Evolutionary conservation across 2,888 invertebrate species (phyloP), one percentile per base, ranked within the genome.

Genomic region (Nymphalis urticae): DNA sequence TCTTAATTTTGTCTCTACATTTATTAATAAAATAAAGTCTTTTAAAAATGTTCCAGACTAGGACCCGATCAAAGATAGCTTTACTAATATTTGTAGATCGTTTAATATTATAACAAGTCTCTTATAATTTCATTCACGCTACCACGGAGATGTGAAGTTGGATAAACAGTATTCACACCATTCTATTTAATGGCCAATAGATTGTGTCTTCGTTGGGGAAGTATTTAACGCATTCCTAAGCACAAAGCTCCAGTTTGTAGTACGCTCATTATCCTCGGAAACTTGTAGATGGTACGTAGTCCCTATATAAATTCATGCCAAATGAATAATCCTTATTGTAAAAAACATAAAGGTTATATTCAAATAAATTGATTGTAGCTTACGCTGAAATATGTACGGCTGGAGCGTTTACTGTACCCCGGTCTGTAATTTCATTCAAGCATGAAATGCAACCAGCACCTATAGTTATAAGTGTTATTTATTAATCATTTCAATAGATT

Each of bases 221-320:
- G 68, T 73, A 73, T 73, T 72, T 69, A 73, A 72, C 75, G 75
- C 81, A 85, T 87, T 86, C 85, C 84, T 75, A 70, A 72, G 76
- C 79, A 82, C 82, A 83, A 83, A 85, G 81, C 82, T 81, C 84
- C 81, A 84, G 85, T 87, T 85, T 42, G 42, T 42, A 85, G 80
- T 73, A 77, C 77, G 82, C 84, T 87, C 85, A 89, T 89, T 90
- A 89, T 82, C 80, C 82, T 76, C 74, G 73, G 80, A 80, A 85
- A 85, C 85, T 85, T 85, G 87, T 87, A 89, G 48, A 47, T 62
- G 48, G 62, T 54, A 66, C 62, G 24, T 21, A 48, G 24, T 56
- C 58, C 19, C 16, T 19, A 19, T 32, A 62, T 60, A 54, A 47
- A 48, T 24, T 32, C 5, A 1, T 17, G 36, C 24, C 42, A n/a